phyloP scores from a whole-genome alignment of 2,113 vertebrate genomes.

The Pelecanoides urinatrix region DNA sequence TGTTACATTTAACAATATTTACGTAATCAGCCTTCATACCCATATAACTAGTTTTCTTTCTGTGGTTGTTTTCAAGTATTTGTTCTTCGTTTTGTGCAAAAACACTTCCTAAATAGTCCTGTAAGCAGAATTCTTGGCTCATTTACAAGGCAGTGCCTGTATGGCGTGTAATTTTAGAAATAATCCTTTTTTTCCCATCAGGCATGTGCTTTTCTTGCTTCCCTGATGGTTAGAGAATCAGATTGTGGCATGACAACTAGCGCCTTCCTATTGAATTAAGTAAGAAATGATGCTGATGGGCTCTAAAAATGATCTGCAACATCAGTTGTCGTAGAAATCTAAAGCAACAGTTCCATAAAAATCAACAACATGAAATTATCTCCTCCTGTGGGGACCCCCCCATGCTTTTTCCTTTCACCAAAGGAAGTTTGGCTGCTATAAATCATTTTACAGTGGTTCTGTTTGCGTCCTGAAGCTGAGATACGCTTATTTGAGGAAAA shows the following conservation, averaged over 20 bases:
- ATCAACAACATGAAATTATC: neutral
- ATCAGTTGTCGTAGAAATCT: neutral
- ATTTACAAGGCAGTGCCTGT: neutral
- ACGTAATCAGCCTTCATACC: neutral
- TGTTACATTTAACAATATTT: neutral
- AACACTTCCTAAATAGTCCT: neutral
- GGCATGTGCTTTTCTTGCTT: neutral
- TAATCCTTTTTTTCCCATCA: neutral
- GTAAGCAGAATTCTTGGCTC: neutral
- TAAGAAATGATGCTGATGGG: neutral
- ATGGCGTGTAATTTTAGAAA: neutral
- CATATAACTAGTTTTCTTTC: neutral
- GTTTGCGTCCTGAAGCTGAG: neutral
- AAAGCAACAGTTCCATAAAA: neutral
- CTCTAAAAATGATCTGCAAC: neutral
- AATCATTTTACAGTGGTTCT: neutral
- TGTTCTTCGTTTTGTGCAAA: neutral
- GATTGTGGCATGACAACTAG: neutral
- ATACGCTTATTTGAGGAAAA: neutral
- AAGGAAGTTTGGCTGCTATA: neutral
- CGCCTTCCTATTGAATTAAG: neutral
- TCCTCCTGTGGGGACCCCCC: rapidly evolving
- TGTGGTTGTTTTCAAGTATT: neutral
- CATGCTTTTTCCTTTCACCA: neutral
- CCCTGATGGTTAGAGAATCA: neutral